Evolutionary conservation across 2,797 vertebrate genomes (phyloP).

Genomic region (Onychomys leucogaster): DNA sequence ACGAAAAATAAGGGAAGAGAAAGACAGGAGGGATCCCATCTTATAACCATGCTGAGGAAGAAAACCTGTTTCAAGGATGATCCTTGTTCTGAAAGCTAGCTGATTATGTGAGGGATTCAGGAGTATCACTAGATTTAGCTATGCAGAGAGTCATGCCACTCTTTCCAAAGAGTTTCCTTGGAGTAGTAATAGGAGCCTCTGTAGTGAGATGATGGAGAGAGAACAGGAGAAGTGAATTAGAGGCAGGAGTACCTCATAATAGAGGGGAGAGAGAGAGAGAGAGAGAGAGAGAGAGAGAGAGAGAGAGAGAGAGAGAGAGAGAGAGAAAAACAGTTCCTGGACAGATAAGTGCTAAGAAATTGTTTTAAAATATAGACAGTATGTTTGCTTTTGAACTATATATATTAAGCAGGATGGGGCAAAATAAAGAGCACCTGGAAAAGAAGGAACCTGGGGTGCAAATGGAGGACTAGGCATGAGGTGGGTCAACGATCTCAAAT

Average conservation of each 20-base stretch:
- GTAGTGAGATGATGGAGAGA: background rate
- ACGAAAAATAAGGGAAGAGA: background rate
- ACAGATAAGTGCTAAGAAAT: background rate
- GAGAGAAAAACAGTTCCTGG: background rate
- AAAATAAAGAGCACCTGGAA: background rate
- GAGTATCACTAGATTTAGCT: background rate
- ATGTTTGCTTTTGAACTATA: background rate
- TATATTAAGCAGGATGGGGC: background rate
- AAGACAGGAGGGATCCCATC: background rate
- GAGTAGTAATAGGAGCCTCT: background rate
- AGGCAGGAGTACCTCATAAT: background rate
- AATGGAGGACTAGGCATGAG: background rate
- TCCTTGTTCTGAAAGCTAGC: background rate
- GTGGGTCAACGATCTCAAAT: background rate
- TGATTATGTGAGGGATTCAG: background rate
- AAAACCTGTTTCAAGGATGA: conserved; percentile 12
- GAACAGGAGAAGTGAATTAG: background rate
- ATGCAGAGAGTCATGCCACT: background rate
- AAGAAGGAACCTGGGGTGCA: background rate
- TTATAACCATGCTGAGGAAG: background rate
- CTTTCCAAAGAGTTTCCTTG: background rate
- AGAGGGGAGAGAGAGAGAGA: background rate
- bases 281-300: no score
- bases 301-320: no score
- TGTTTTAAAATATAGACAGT: background rate